Base-by-base conservation (phyloP, 2,113 vertebrate genomes). In the Gallinago paraguaiae region DNA sequence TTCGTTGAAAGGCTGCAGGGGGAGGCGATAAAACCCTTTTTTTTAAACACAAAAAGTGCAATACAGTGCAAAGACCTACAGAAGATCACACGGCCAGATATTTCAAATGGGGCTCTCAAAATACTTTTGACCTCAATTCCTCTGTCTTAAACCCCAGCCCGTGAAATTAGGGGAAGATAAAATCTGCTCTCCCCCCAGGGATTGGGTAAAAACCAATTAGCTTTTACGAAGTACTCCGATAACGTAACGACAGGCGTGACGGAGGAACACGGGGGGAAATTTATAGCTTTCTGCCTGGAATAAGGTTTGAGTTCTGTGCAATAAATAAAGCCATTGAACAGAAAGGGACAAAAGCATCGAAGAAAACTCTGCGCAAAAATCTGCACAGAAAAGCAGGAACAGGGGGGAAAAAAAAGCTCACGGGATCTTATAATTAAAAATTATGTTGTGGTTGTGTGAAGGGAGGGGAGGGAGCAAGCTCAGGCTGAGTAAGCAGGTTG, bases 11-110 rank as follows among this genome's bases (percentile, higher is more conserved):
- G 11, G 48, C 71, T 23, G 80, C 0, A 3, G 2, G 25, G 3
- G 12, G 28, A 9, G 60, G 24, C 8, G 28, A 31, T 48, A 18
- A 14, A 41, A 18, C 46, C 61, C 31, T n/a, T 7, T 43, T 45
- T 17, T 13, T 50, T 39, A 11, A 57, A 8, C 25, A 7, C 25
- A 27, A 4, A 13, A 15, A 22, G 22, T 4, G 37, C 53, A 6
- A 18, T 2, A 10, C 0, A 23, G 48, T 6, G 63, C 39, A 4
- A 41, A 59, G 72, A 31, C 5, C n/a, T 27, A 8, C 25, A 6
- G 2, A 14, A 67, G 54, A 64, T 71, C 17, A 3, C 57, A 18
- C 25, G 11, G 2, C 33, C 45, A 7, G 56, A 15, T 82, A 25
- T 18, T 64, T 51, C 43, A 57, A 59, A n/a, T 1, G 2, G 43